phyloP scores from a whole-genome alignment of 2,888 invertebrate genomes.

The Acanthopleura granulata region DNA sequence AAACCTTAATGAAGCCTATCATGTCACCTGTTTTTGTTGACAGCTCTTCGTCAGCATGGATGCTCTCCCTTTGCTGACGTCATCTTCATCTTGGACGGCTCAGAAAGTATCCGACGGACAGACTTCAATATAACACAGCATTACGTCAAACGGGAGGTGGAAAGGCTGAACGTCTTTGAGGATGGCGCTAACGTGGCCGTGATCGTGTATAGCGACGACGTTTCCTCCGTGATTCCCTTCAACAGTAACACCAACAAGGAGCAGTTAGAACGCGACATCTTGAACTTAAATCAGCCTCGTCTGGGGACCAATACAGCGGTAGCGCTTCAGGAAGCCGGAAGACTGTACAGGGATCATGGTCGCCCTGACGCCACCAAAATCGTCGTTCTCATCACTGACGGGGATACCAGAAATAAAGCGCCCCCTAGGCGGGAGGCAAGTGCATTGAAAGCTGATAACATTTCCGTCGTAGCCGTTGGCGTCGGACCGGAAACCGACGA shows the following conservation, averaged over 20 bases:
- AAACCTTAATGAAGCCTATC: too few species aligned
- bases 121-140: background rate
- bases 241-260: background rate
- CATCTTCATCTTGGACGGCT: slow-evolving; percentile 11
- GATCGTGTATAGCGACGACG: slow-evolving; percentile 14
- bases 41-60: background rate
- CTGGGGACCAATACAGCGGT: slow-evolving; percentile 11
- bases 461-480: background rate
- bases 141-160: slow-evolving; percentile 12
- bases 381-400: slow-evolving; percentile 9
- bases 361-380: background rate
- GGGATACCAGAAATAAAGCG: background rate
- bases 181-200: slow-evolving; percentile 14
- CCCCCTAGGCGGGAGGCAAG: background rate
- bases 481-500: background rate
- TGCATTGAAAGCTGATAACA: background rate
- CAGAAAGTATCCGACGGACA: background rate
- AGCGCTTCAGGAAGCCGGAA: background rate
- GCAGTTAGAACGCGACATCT: background rate
- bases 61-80: slow-evolving; percentile 19
- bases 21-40: background rate
- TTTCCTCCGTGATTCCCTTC: background rate
- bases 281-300: background rate
- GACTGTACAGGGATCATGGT: background rate
- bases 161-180: background rate